These are phyloP conservation scores for Scaeva pyrastri DNA, from an alignment of 2,888 invertebrate genomes.

Conservation along the genomic window DNA sequence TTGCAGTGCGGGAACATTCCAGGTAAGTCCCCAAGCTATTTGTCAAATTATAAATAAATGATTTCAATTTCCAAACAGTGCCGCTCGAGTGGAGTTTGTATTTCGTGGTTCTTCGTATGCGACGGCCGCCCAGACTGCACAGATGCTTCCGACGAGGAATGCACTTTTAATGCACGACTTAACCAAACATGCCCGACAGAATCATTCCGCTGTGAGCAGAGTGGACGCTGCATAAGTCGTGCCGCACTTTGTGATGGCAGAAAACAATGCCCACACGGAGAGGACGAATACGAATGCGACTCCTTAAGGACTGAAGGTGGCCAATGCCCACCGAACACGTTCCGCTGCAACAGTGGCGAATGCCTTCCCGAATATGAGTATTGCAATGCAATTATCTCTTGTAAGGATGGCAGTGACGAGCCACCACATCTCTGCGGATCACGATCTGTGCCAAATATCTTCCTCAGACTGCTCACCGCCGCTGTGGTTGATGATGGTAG, in stretches of 20 bases:
- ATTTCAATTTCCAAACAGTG: constrained; percentile 86
- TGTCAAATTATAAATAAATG: constrained; percentile 70
- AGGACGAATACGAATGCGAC: constrained; percentile 89
- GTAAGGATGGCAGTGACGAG: constrained; percentile 95
- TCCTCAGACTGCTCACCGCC: constrained; percentile 81
- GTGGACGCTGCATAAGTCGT: constrained; percentile 90
- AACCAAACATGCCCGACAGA: constrained; percentile 87
- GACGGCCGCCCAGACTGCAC: constrained; percentile 92
- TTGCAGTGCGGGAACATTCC: constrained; percentile 93
- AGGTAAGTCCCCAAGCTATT: constrained; percentile 81
- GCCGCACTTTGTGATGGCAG: constrained; percentile 93
- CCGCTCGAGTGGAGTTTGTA: constrained; percentile 92
- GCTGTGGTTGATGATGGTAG: constrained; percentile 78
- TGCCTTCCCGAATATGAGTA: constrained; percentile 96
- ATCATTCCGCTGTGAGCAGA: constrained; percentile 89
- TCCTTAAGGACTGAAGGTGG: constrained; percentile 85
- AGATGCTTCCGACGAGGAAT: constrained; percentile 95
- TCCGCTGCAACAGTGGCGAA: constrained; percentile 93
- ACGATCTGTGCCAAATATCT: constrained; percentile 83
- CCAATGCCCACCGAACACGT: constrained; percentile 91
- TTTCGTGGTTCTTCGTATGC: constrained; percentile 97
- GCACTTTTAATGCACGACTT: constrained; percentile 85
- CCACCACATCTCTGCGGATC: constrained; percentile 90
- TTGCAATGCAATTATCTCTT: constrained; percentile 94
- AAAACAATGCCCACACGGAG: constrained; percentile 90